Conservation (phyloP, 2,113 vertebrate species). For the Urocynchramus pylzowi region DNA sequence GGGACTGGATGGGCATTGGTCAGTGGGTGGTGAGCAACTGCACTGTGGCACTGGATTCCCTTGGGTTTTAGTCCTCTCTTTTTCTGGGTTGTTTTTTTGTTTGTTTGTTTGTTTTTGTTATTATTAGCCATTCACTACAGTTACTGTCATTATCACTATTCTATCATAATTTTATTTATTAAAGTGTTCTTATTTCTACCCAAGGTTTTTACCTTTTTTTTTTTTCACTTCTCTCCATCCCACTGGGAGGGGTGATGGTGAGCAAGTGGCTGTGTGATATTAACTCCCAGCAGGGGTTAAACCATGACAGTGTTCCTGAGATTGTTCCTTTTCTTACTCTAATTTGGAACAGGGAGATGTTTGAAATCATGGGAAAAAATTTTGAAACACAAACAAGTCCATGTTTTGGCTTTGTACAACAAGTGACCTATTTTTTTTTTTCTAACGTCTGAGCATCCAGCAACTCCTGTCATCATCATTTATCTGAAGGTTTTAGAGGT, state of each 20-base stretch:
- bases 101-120: too few relatives aligned
- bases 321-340: background rate
- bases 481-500: constrained; percentile 25
- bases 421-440: background rate
- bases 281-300: background rate
- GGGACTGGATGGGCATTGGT: background rate
- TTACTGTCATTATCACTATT: background rate
- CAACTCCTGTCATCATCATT: background rate
- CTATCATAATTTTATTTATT: background rate
- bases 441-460: background rate
- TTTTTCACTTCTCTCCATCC: background rate
- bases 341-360: background rate
- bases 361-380: background rate
- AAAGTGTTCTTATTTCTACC: background rate
- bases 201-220: background rate
- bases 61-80: background rate
- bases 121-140: background rate
- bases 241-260: background rate
- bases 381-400: background rate
- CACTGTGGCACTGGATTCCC: background rate
- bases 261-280: background rate
- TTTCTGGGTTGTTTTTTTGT: background rate
- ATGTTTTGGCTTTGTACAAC: background rate
- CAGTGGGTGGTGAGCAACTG: background rate
- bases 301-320: background rate